These are phyloP conservation scores for Thecocarcelia acutangulata DNA, from an alignment of 2,888 invertebrate species.

Conservation along the genomic window DNA sequence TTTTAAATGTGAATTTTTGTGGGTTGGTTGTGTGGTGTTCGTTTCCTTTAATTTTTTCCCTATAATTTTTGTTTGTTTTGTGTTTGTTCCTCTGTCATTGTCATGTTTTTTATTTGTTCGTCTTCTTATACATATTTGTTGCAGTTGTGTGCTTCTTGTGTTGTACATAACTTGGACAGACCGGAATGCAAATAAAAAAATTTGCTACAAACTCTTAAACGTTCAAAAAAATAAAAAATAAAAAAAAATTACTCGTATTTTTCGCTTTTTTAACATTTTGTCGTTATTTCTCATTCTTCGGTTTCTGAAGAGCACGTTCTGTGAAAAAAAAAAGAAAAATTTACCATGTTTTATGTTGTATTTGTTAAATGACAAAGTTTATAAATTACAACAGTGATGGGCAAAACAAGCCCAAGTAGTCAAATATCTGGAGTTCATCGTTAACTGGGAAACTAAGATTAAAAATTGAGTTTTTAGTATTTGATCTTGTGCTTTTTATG, in stretches of 20 bases:
- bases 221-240: conserved; percentile 42
- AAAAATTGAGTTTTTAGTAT: neutral
- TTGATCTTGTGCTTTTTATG: neutral
- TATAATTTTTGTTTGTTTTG: conserved; percentile 46
- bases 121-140: conserved; percentile 45
- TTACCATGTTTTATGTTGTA: conserved; percentile 65
- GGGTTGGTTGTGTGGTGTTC: conserved; percentile 62
- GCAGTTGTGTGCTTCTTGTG: conserved; percentile 54
- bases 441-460: neutral
- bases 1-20: conserved; percentile 59
- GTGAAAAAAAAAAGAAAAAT: conserved; percentile 50
- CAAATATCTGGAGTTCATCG: too few relatives aligned
- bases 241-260: conserved; percentile 58
- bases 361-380: conserved; percentile 68
- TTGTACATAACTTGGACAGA: conserved; percentile 61
- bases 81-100: conserved; percentile 60
- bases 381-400: conserved; percentile 54
- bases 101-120: conserved; percentile 51
- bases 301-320: conserved; percentile 63
- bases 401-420: conserved; percentile 21
- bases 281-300: conserved; percentile 34
- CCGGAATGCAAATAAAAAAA: conserved; percentile 66
- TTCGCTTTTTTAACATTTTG: conserved; percentile 30
- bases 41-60: conserved; percentile 53
- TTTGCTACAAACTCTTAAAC: conserved; percentile 48